phyloP scores from a whole-genome alignment of 2,888 invertebrate genomes.

The Morinoia aosen region DNA sequence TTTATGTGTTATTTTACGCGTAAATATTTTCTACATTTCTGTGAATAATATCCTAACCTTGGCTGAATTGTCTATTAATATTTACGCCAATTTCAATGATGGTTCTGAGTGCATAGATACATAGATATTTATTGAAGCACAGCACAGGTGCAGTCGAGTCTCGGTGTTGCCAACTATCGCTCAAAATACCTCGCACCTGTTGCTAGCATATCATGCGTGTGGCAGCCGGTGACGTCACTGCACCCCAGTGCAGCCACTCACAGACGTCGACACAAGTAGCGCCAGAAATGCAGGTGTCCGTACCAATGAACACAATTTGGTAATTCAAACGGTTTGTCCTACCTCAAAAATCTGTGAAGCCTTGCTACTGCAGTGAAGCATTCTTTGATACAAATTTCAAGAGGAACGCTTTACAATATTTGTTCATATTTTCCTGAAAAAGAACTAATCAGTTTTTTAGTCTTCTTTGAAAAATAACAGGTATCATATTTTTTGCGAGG shows the following conservation, averaged over 20 bases:
- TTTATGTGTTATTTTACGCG: background rate
- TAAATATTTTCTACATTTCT: background rate
- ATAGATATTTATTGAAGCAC: constrained; percentile 2
- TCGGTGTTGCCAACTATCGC: background rate
- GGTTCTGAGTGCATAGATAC: background rate
- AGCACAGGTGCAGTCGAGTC: background rate
- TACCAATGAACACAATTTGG: background rate
- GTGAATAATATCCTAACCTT: background rate
- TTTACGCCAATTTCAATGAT: background rate
- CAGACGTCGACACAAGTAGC: background rate
- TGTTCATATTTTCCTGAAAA: background rate
- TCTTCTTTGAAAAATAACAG: background rate
- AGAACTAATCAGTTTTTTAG: background rate
- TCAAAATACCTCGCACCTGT: background rate
- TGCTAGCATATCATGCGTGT: background rate
- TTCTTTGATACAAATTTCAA: background rate
- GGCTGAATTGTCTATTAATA: background rate
- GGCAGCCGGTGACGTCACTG: background rate
- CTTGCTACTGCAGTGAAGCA: background rate
- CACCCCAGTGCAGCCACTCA: background rate
- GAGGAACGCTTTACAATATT: background rate
- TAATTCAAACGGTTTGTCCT: background rate
- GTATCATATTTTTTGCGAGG: background rate
- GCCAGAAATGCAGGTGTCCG: background rate
- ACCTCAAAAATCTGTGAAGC: background rate